Conservation (phyloP, 53 echinoderm and acorn worm species). For the Mesocentrotus franciscanus region DNA sequence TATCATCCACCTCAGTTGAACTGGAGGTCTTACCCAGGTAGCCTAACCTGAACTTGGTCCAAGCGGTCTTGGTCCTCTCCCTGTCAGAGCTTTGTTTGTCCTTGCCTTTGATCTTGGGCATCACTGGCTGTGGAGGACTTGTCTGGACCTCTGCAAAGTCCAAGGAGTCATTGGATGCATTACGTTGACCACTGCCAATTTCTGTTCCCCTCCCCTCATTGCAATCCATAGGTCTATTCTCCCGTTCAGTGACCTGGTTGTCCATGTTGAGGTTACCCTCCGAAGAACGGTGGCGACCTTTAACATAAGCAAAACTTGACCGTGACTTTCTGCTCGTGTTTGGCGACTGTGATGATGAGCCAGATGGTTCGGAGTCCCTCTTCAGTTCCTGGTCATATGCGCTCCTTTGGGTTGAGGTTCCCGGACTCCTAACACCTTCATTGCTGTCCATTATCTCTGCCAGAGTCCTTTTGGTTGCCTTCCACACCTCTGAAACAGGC, state of each 20-base stretch:
- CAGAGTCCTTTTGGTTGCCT: conserved; percentile 84
- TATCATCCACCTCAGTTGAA: conserved; percentile 38
- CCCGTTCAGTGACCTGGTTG: conserved; percentile 19
- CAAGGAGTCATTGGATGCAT: conserved; percentile 37
- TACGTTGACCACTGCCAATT: background rate
- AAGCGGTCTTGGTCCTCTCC: conserved; percentile 56
- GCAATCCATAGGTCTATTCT: conserved; percentile 56
- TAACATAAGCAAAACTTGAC: conserved; percentile 14
- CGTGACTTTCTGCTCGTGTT: conserved; percentile 19
- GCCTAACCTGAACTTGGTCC: conserved; percentile 57
- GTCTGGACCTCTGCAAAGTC: conserved; percentile 64
- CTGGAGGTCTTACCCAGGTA: conserved; percentile 3
- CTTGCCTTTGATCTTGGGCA: conserved; percentile 54
- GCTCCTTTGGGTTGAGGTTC: conserved; percentile 63
- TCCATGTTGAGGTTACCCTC: background rate
- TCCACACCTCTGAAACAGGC: conserved; percentile 92
- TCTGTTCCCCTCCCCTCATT: background rate
- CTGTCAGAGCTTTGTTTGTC: conserved; percentile 51
- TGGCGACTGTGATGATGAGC: background rate
- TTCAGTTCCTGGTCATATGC: conserved; percentile 41
- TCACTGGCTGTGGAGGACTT: background rate
- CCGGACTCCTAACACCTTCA: conserved; percentile 74
- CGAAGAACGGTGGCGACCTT: conserved; percentile 23
- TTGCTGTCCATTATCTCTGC: conserved; percentile 83
- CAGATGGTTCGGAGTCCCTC: conserved; percentile 37